Evolutionary conservation across 2,797 vertebrate genomes (phyloP), one percentile per base, ranked within the genome.

Genomic region (Siniperca scherzeri): DNA sequence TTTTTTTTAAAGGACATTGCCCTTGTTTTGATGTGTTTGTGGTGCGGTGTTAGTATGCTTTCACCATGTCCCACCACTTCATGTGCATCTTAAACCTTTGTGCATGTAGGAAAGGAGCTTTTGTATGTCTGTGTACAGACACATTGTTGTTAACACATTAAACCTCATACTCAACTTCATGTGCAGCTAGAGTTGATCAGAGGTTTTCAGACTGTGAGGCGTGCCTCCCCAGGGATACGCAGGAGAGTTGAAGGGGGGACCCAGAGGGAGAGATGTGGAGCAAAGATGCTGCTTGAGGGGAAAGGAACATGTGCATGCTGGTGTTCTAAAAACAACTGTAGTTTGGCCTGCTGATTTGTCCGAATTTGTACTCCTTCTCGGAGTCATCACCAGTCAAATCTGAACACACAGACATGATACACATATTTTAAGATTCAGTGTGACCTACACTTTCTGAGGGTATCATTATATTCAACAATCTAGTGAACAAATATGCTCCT

Each of bases 21-120:
- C 9, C 38, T 44, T 65, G 73, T 69, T 71, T 44, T 60, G 44
- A 30, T 42, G 25, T 52, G 57, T 75, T 46, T 46, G 21, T 27
- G 2, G 1, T 48, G 30, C 25, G 8, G 36, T 3, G 14, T 4
- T 55, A 1, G 7, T 36, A 9, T 74, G 21, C 12, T 59, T 48
- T 42, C 16, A 69, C 44, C 21, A 17, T 16, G 22, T 55, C 22
- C 17, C 38, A 16, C 17, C 14, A 40, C 38, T 53, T 38, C 25
- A 55, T 14, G 11, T 16, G 8, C 17, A 61, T 10, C 19, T 14
- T 60, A 53, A 73, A 62, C 11, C n/a, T 40, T 44, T 66, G 27
- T 66, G 25, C 57, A 17, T 65, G 22, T 16, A 19, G 30, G 25
- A 67, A 36, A 42, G 7, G 10, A 1, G 14, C 14, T 48, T 55